These are phyloP conservation scores for Latrodectus geometricus DNA, from an alignment of 1,140 invertebrate genomes.

Conservation along the genomic window DNA sequence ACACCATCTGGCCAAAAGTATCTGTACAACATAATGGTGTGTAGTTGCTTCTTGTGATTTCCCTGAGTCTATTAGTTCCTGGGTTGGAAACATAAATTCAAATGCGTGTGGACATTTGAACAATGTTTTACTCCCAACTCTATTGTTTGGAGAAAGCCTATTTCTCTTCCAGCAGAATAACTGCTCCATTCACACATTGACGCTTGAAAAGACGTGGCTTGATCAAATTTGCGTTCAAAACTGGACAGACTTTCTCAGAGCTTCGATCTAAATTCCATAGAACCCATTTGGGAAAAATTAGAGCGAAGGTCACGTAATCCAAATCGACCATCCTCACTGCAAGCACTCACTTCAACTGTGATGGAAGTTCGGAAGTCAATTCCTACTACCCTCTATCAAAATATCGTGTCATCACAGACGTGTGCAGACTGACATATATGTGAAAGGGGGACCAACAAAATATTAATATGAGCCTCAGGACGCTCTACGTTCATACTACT, in stretches of 20 bases:
- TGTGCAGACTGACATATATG: conserved; percentile 35
- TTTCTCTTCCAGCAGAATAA: conserved; percentile 24
- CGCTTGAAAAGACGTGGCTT: neutral
- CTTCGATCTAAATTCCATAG: conserved; percentile 2
- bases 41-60: neutral
- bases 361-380: conserved; percentile 36
- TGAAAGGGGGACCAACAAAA: conserved; percentile 12
- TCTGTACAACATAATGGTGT: too few relatives aligned
- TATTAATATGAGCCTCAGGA: conserved; percentile 20
- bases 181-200: conserved; percentile 11
- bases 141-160: neutral
- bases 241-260: conserved; percentile 1
- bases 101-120: conserved; percentile 11
- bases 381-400: conserved; percentile 16
- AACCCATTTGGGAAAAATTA: conserved; percentile 6
- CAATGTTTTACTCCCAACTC: conserved; percentile 19
- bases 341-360: conserved; percentile 10
- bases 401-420: conserved; percentile 36
- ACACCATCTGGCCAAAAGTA: too few relatives aligned
- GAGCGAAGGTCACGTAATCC: conserved; percentile 3
- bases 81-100: conserved; percentile 1
- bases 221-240: conserved; percentile 6
- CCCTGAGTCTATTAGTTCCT: conserved; percentile 18
- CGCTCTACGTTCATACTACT: neutral
- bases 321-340: conserved; percentile 24